Percentiles rank a stretch among this genome's conserved stretches.
These are phyloP conservation scores for Brachionus rubens DNA, from an alignment of 1,140 invertebrate species.

Conservation along the genomic window DNA sequence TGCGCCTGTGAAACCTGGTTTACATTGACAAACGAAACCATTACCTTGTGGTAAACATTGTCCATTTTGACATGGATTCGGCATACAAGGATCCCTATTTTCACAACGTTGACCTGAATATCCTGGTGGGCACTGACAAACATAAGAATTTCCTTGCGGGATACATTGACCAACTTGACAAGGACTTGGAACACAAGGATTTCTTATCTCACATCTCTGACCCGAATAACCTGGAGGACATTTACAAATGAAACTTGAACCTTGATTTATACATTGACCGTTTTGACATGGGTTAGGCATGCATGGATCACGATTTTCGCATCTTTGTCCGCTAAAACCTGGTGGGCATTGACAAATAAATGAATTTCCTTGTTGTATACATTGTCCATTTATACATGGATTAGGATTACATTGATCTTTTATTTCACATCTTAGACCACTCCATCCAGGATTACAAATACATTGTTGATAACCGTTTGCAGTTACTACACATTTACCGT, in stretches of 20 bases:
- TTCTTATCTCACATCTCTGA: constrained; percentile 48
- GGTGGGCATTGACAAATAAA: constrained; percentile 20
- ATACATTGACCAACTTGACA: constrained; percentile 23
- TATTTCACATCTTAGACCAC: constrained; percentile 50
- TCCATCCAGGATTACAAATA: constrained; percentile 46
- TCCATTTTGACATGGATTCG: constrained; percentile 40
- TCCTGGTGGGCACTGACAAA: constrained; percentile 20
- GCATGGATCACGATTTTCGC: constrained; percentile 46
- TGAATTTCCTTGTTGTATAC: constrained; percentile 50
- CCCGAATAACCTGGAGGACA: constrained; percentile 48
- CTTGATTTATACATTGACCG: constrained; percentile 3
- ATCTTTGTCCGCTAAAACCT: constrained; percentile 48
- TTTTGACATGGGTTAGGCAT: constrained; percentile 3
- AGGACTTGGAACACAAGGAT: constrained; percentile 24
- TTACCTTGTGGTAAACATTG: constrained; percentile 44
- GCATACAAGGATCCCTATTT: constrained; percentile 8
- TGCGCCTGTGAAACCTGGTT: constrained; percentile 51
- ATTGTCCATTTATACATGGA: constrained; percentile 49
- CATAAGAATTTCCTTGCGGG: not conserved
- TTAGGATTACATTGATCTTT: constrained; percentile 38
- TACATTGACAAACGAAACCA: constrained; percentile 62
- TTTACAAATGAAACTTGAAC: constrained; percentile 27
- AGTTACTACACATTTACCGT: constrained; percentile 26
- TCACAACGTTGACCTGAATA: constrained; percentile 50
- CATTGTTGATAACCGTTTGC: constrained; percentile 19